Evolutionary conservation across 2,113 vertebrate genomes (phyloP), one percentile per base, ranked within the genome.

Genomic region (Rhabdomys dilectus): DNA sequence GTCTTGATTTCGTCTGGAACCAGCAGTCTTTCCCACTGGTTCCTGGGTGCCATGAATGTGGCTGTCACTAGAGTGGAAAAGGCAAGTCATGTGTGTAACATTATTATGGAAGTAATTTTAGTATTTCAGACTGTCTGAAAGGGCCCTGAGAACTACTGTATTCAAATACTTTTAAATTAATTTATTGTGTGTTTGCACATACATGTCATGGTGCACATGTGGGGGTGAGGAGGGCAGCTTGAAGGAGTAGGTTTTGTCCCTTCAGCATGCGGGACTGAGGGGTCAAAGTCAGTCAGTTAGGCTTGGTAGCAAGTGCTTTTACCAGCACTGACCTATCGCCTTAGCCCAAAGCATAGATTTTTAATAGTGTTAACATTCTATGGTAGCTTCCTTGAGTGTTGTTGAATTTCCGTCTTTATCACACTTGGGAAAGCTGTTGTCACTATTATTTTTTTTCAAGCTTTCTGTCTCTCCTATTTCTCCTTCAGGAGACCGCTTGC

Each of bases 101-200:
- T n/a, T 94, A 70, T 9, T 77, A 36, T 42, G 29, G 70, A 95
- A 68, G 58, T 93, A 64, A 42, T 91, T 93, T 88, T 88, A 88
- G 88, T 58, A 3, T 77, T 88, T 45, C 58, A 51, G 19, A 82
- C 51, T 24, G 21, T 9, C 53, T 45, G 48, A 48, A 95, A 72
- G 5, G 8, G 29, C 56, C 36, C 17, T 72, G 24, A 96, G 42
- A 84, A 90, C 36, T 31, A 7, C 26, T 88, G 2, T 93, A 70
- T 62, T 81, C 58, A 86, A 62, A 36, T 11, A 58, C 6, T 24
- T 91, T 84, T 95, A 62, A 42, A 58, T n/a, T 81, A n/a, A 82
- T 58, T 82, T 58, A 82, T 56, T 82, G 21, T 58, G 58, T 58
- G 78, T 81, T 11, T 58, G 53, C 21, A 82, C 53, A 82, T 58